Evolutionary conservation across 2,797 vertebrate species (phyloP), one percentile per base, ranked within the genome.

Genomic region (Eurystomus glaucurus): DNA sequence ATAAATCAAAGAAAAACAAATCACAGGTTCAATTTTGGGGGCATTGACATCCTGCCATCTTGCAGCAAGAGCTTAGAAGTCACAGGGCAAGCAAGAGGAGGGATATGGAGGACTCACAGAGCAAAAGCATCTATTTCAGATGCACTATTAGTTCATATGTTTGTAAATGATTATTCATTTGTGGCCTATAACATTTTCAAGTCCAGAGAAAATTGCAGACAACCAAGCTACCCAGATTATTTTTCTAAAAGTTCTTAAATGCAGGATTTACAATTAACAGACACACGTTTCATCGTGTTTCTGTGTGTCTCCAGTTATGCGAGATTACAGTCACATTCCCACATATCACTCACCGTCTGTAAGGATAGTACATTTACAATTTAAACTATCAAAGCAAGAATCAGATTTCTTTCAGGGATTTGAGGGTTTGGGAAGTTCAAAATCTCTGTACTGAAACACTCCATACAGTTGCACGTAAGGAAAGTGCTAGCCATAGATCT

Each of bases 1-100:
- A 98, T 98, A 98, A 98, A 98, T 98, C 98, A 98, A 98, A 98
- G 98, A 98, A 98, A 98, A 98, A 98, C 98, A 98, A 98, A 98
- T 98, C 97, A 98, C 95, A 96, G 96, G 97, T 98, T 98, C 98
- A 98, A 98, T 98, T 98, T 98, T 70, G 97, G 98, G 98, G 98
- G 95, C 98, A 98, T 65, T 98, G 98, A 98, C 98, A 97, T 98
- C 97, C 97, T 98, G 98, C 97, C 98, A 97, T 97, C 94, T 97
- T 97, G 78, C 91, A 92, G 97, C 93, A 89, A 95, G 93, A 86
- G 94, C 96, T 97, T 93, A 93, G 86, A 92, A 98, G 96, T 96
- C 96, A 95, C 90, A 76, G 97, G 87, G 90, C 79, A 96, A 60
- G 43, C 80, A 91, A 93, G 86, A 96, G 80, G 82, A 96, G 57